Evolutionary conservation across 2,797 vertebrate genomes (phyloP), one percentile per base, ranked within the genome.

Genomic region (Margarornis squamiger): DNA sequence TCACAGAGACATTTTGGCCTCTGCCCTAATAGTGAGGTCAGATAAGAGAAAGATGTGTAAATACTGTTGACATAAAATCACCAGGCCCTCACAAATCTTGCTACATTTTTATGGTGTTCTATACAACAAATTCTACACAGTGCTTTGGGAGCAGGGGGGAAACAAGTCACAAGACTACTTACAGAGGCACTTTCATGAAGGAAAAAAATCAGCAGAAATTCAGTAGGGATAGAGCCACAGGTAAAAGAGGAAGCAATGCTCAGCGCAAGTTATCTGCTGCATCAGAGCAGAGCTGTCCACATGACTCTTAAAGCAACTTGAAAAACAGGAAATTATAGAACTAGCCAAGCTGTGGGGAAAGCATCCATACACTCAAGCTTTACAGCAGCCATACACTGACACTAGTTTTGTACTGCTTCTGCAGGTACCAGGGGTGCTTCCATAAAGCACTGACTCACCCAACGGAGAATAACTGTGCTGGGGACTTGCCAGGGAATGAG

Each of bases 131-230:
- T 41, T 48, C 51, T 8, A 13, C 4, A 30, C 1, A 5, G 59
- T 23, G 41, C 38, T 59, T 57, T 11, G 22, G 39, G 16, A 51
- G 14, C 0, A 1, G 3, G 1, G 10, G 1, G 3, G 3, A 16
- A 19, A 55, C 13, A 51, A 67, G n/a, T 54, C 57, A 80, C 36
- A 43, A 45, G 21, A 58, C 30, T 11, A 49, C 22, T 58, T 41
- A 43, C 12, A 46, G 34, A 51, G 32, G 22, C 61, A 29, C 19
- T 61, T 79, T 48, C 14, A 66, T 46, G 19, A 85, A 85, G 14
- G 19, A 34, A 58, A 24, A 79, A 57, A 36, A 2, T 36, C 29
- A 43, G n/a, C 32, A 92, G 71, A 78, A 75, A 63, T 0, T 3
- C 7, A 7, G 0, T 1, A 0, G 36, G 20, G 30, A 73, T 14